phyloP scores from a whole-genome alignment of 2,113 vertebrate species.

The Notiomystis cincta region DNA sequence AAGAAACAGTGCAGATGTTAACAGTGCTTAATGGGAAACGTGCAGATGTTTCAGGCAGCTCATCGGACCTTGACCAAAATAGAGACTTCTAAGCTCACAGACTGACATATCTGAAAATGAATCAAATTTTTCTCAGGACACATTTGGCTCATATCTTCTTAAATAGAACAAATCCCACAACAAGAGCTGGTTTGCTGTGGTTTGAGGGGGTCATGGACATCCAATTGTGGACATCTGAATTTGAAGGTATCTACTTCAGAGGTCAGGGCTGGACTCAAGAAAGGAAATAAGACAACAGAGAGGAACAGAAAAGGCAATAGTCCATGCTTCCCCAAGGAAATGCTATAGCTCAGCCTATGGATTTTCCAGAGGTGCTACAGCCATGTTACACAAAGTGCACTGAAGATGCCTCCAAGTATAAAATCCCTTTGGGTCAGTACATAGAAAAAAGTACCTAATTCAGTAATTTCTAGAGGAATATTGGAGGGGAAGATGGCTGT shows the following conservation, averaged over 20 bases:
- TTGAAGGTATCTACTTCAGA: neutral
- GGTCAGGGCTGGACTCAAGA: neutral
- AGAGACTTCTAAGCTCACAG: neutral
- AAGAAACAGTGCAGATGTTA: neutral
- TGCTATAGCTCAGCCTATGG: neutral
- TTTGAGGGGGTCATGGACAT: neutral
- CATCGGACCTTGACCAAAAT: neutral
- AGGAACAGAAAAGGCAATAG: neutral
- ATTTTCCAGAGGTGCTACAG: neutral
- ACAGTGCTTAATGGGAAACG: neutral
- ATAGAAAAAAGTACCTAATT: neutral
- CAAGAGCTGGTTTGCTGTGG: neutral
- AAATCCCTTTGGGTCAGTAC: neutral
- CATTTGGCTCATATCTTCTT: neutral
- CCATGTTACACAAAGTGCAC: neutral
- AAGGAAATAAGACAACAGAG: neutral
- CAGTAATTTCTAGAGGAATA: neutral
- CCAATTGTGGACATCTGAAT: neutral
- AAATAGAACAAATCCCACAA: neutral
- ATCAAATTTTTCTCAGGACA: neutral
- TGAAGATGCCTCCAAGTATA: neutral
- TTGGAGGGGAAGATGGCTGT: neutral
- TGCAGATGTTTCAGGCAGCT: neutral
- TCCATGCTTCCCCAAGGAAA: neutral
- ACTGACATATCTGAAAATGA: neutral